A percentile compares a stretch with the other conserved stretches of the same genome.
Conservation (phyloP, 1,140 invertebrate species). For the Aradophagus sp. region DNA sequence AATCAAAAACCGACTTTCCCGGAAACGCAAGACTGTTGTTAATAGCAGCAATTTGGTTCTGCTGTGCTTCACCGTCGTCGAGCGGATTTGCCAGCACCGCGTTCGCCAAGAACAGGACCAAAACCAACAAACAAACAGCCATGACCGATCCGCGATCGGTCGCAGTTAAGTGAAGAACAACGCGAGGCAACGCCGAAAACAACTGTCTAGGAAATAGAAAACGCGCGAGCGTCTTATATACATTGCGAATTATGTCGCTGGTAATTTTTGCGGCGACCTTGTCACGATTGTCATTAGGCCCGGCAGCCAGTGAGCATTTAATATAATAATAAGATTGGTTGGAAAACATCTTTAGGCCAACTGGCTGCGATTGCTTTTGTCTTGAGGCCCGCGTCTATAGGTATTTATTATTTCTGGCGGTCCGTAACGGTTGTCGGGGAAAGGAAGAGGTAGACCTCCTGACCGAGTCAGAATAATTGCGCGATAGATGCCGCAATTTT, state of each 20-base stretch:
- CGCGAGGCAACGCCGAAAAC: constrained; percentile 30
- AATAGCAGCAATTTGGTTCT: constrained; percentile 18
- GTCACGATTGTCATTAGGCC: constrained; percentile 72
- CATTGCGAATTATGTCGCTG: constrained; percentile 67
- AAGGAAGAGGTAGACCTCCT: constrained; percentile 48
- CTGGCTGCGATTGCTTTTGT: constrained; percentile 39
- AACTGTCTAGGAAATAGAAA: constrained; percentile 37
- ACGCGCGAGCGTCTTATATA: constrained; percentile 65
- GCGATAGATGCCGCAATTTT: constrained; percentile 21
- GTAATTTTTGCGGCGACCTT: constrained; percentile 61
- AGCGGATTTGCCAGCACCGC: constrained; percentile 16
- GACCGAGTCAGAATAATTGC: constrained; percentile 53
- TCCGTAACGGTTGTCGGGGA: constrained; percentile 48
- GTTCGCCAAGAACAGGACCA: constrained; percentile 8
- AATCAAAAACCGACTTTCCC: constrained; percentile 64
- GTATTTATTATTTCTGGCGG: constrained; percentile 48
- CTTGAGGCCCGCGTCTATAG: constrained; percentile 28
- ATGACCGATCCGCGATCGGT: constrained; percentile 34
- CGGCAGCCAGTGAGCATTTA: constrained; percentile 9
- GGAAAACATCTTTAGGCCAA: constrained; percentile 41
- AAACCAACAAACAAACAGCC: constrained; percentile 19
- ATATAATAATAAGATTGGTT: constrained; percentile 52
- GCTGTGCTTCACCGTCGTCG: constrained; percentile 10
- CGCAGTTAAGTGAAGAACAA: constrained; percentile 13
- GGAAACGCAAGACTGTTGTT: constrained; percentile 23